phyloP scores from a whole-genome alignment of 2,113 vertebrate species.

The Pagrus major region DNA sequence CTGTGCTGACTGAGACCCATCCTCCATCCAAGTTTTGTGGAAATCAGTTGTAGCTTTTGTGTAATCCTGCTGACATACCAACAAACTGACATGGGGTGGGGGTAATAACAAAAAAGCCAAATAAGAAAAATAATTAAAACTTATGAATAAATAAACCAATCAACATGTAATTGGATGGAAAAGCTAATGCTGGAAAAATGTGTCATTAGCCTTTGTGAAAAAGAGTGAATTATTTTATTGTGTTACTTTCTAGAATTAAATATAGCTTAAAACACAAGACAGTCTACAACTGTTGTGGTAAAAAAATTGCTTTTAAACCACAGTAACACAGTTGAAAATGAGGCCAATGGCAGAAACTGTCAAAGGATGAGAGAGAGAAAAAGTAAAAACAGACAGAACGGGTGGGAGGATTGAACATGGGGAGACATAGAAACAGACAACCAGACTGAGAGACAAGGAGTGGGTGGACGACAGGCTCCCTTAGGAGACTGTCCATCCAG shows the following conservation, averaged over 20 bases:
- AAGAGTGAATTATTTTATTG: background rate
- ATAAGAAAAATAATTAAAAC: too few relatives aligned
- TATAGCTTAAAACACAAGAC: constrained; percentile 18
- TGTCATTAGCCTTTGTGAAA: background rate
- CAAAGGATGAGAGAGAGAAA: constrained; percentile 20
- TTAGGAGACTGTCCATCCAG: constrained; percentile 61
- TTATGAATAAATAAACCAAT: too few relatives aligned
- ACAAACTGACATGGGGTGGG: too few relatives aligned
- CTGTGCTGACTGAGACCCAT: too few relatives aligned
- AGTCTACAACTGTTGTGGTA: constrained; percentile 17
- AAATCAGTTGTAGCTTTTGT: too few relatives aligned
- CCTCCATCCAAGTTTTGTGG: too few relatives aligned
- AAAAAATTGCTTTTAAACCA: constrained; percentile 29
- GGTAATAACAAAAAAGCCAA: too few relatives aligned
- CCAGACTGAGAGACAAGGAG: constrained; percentile 70
- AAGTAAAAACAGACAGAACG: constrained; percentile 57
- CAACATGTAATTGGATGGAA: too few relatives aligned
- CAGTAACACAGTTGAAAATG: constrained; percentile 31
- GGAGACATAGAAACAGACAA: constrained; percentile 59
- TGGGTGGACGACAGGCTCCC: constrained; percentile 69
- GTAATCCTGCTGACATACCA: too few relatives aligned
- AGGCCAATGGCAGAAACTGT: constrained; percentile 5
- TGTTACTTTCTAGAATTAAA: constrained; percentile 6
- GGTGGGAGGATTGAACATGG: constrained; percentile 63
- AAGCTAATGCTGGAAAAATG: too few relatives aligned